Evolutionary conservation across 2,888 invertebrate species (phyloP), one percentile per base, ranked within the genome.

Genomic region (Chrysolina haemoptera): DNA sequence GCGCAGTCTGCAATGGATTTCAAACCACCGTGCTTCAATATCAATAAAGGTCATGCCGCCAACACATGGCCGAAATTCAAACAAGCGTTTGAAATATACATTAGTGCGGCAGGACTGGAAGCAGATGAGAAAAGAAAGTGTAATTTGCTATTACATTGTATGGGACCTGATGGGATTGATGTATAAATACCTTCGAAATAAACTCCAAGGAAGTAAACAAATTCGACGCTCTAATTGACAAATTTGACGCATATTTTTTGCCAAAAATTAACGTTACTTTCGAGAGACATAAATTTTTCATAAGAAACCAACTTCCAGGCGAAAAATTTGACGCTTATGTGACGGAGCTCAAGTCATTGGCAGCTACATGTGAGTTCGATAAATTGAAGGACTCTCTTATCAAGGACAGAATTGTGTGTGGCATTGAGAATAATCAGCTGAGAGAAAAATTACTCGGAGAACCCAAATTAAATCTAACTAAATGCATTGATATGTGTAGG

Each of bases 261-360:
- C 43, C 27, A 1, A 68, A 62, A 59, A 10, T 62, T 11, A 65
- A 65, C 48, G 9, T 48, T 10, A 65, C 65, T n/a, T 48, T 20
- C 22, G 48, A 65, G 27, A 68, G 68, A 27, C 68, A 68, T 43
- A 68, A 59, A 41, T 68, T 68, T 46, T 68, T 68, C 16, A 68
- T 12, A n/a, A 55, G 68, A 55, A 68, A 68, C 18, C 55, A 68
- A 68, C 11, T 12, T n/a, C 20, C 59, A 20, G 68, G 68, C 43
- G 68, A 68, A 16, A 22, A 16, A 14, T 68, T 68, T 62, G 59
- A 68, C 18, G n/a, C 43, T 16, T 68, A 62, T 62, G 68, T 68
- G n/a, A 68, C 43, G 46, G 68, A 68, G 40, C 41, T 55, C 40
- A 68, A 68, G 43, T 68, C 62, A 62, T 9, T 68, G 10, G 43